Percentiles rank a stretch among this genome's conserved stretches.
Evolutionary conservation across 2,113 vertebrate genomes (phyloP).

Genomic region (Nesogale talazaci): DNA sequence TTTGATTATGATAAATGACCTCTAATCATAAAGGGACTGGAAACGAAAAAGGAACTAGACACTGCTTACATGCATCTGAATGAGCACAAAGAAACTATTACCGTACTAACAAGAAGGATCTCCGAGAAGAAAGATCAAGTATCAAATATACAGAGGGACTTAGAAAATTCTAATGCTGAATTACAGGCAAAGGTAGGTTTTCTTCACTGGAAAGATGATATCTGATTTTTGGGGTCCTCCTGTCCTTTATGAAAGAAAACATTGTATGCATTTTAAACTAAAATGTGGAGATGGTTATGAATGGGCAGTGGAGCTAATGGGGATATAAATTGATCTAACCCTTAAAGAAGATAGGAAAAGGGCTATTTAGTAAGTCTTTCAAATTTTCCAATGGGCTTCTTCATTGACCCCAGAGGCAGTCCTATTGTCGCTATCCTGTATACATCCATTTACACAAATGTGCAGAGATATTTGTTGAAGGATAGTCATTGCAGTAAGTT

Average conservation of each 20-base stretch:
- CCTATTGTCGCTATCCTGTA: not conserved
- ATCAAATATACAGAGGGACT: not conserved
- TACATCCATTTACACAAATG: not conserved
- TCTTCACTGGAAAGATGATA: not conserved
- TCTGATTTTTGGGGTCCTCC: not conserved
- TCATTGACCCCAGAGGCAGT: slow-evolving; percentile 6
- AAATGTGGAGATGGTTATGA: not conserved
- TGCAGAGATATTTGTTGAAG: slow-evolving; percentile 4
- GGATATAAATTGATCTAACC: not conserved
- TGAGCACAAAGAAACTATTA: slow-evolving; percentile 14
- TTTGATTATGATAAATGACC: not conserved
- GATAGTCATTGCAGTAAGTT: slow-evolving; percentile 20
- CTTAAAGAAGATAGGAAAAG: not conserved
- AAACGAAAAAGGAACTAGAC: slow-evolving; percentile 46
- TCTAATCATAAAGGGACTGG: slow-evolving; percentile 22
- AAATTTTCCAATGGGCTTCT: not conserved
- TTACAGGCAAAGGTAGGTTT: not conserved
- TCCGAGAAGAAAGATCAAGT: not conserved
- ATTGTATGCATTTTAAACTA: not conserved
- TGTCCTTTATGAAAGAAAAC: not conserved
- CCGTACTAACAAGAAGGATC: not conserved
- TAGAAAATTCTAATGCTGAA: not conserved
- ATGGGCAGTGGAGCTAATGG: not conserved
- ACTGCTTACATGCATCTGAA: not conserved
- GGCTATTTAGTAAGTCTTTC: not conserved